These are phyloP conservation scores for Python bivittatus DNA, from an alignment of 2,113 vertebrate species.

Conservation along the genomic window DNA sequence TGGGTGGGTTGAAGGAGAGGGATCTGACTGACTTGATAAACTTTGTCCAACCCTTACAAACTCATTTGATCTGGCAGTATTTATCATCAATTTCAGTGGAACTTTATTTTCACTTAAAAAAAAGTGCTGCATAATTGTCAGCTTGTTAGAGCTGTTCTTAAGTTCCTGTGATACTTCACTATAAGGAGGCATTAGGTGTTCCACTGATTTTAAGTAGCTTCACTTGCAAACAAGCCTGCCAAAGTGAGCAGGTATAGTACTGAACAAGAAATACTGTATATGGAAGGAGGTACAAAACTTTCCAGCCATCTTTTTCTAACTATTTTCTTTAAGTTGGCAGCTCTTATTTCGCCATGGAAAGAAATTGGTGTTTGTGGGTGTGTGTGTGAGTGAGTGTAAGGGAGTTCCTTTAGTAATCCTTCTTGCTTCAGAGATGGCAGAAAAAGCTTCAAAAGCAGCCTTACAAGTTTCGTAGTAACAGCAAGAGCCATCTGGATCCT, in stretches of 20 bases:
- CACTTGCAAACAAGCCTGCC: no score
- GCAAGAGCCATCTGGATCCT: slow-evolving; percentile 63
- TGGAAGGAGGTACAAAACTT: background rate
- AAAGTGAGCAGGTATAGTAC: background rate
- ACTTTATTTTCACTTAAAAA: background rate
- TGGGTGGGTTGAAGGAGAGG: background rate
- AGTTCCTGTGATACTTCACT: background rate
- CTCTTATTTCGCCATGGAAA: background rate
- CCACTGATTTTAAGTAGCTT: background rate
- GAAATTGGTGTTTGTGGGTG: background rate
- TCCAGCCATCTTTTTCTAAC: background rate
- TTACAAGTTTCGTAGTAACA: slow-evolving; percentile 39
- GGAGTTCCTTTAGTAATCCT: background rate
- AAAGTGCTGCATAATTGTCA: background rate
- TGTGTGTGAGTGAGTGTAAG: background rate
- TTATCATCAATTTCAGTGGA: background rate
- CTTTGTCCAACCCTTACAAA: background rate
- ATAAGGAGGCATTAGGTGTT: background rate
- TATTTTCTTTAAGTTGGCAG: background rate
- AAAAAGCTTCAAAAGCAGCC: slow-evolving; percentile 11
- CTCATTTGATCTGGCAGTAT: background rate
- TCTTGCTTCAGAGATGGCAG: background rate
- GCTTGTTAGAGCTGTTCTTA: background rate
- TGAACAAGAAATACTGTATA: background rate
- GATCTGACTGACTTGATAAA: background rate